Evolutionary conservation across 2,797 vertebrate genomes (phyloP).

Genomic region (Myripristis murdjan): DNA sequence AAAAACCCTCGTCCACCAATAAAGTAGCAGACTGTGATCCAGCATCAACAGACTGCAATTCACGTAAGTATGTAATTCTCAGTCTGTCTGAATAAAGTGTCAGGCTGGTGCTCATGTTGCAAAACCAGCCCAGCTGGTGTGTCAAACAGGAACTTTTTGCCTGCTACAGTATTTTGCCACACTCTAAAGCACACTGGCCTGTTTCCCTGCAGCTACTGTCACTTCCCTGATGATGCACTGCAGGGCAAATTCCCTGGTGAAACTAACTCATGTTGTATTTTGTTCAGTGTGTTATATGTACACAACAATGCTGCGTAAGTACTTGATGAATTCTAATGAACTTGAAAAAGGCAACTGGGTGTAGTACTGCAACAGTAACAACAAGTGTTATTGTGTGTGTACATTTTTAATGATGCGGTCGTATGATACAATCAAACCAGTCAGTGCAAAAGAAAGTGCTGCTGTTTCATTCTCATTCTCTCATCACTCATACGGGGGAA

Average conservation of each 20-base stretch:
- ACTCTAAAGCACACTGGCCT: constrained; percentile 2
- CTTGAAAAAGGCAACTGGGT: no score
- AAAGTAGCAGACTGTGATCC: constrained; percentile 43
- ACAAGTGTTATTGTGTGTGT: no score
- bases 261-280: constrained; percentile 19
- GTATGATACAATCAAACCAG: no score
- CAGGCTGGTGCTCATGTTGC: background rate
- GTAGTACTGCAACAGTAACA: no score
- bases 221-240: constrained; percentile 11
- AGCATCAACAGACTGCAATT: constrained; percentile 44
- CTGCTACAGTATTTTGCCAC: constrained; percentile 16
- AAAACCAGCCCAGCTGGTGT: constrained; percentile 48
- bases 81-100: constrained; percentile 3
- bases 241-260: constrained; percentile 36
- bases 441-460: no score
- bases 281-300: background rate
- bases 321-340: no score
- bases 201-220: background rate
- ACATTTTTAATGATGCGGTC: no score
- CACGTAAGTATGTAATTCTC: constrained; percentile 62
- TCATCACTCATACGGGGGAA: no score
- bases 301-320: no score
- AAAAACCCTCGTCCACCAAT: constrained; percentile 32
- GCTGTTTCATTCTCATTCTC: no score
- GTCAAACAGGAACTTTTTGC: constrained; percentile 11